Evolutionary conservation across 2,113 vertebrate species (phyloP), one percentile per base, ranked within the genome.

Genomic region (Heteronetta atricapilla): DNA sequence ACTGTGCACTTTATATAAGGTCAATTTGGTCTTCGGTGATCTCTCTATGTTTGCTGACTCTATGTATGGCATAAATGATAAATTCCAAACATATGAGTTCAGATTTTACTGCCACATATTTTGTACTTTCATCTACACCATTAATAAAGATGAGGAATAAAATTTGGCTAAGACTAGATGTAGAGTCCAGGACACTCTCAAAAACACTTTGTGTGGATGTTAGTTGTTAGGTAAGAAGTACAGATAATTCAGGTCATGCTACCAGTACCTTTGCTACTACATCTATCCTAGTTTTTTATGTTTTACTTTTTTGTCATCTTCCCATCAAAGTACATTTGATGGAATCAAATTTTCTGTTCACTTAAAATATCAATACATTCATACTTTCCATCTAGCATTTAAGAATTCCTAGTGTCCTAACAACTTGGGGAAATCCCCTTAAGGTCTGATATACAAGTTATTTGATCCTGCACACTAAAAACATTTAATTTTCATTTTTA

Each of bases 391-490:
- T 67, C 13, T 25, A 10, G 23, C 48, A 4, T 22, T 63, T 15
- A 67, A 63, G 62, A 82, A 36, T 4, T 90, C 18, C 14, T 1
- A 2, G 0, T 42, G 7, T 53, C 33, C 31, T 70, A 7, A 6
- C 3, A 63, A 6, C 11, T 70, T 79, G 29, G 79, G n/a, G 20
- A 74, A 86, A 18, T 28, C 8, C 4, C 4, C 36, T 58, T 53
- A 58, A 86, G 3, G 14, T 78, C n/a, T 53, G 6, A 3, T 6
- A 42, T 14, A 17, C 0, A 0, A 48, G 56, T 31, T n/a, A 21
- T 36, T 83, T 66, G 10, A 8, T 86, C 50, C 26, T 62, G 28
- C 14, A 48, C 2, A 3, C 20, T 42, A 44, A 69, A 69, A 78
- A 53, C 1, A 23, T 12, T 20, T 68, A 21, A 59, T 36, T 25